Base-by-base conservation (phyloP, 2,113 vertebrate species). In the Prietella phreatophila region DNA sequence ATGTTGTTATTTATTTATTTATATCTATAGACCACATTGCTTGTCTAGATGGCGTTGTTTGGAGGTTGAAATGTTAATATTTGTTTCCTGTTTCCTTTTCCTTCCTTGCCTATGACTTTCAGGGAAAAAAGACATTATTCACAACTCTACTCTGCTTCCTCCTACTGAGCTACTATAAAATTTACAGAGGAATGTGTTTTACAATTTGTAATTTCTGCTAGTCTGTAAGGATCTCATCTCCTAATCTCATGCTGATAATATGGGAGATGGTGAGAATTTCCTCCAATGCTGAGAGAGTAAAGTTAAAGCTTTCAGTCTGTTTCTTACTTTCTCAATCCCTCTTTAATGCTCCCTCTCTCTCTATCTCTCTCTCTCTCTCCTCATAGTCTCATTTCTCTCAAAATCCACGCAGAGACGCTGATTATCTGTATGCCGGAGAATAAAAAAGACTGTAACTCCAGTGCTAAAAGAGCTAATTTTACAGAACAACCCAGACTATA, bases 401-500 rank as follows among this genome's bases (percentile, higher is more conserved):
- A 65, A 91, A 79, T 91, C 87, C 76, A 85, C 90, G 87, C 76
- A 82, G 85, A 94, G 90, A 88, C 53, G 2, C 84, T 89, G 89
- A 92, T 94, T 93, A 94, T 93, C 91, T 79, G 53, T 79, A 89
- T 93, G 93, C 91, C 92, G 88, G 85, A 92, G 93, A 91, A 91
- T 86, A 85, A 92, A 91, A 92, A 92, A 93, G 85, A 93, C 91
- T 84, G 84, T 95, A 93, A 94, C 94, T 93, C 91, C 93, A 91
- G 89, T 90, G 80, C 89, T 94, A 91, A 94, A 92, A 90, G 88
- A 94, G 87, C 92, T 94, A 89, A 95, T 95, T 95, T 94, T 93
- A 94, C 92, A 92, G 94, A 95, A 94, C 94, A 93, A 93, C 91
- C 93, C 91, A 92, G 91, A 91, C 91, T 90, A 91, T 91, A 91